phyloP scores from a whole-genome alignment of 2,888 invertebrate species.

The Tipula confusa region DNA sequence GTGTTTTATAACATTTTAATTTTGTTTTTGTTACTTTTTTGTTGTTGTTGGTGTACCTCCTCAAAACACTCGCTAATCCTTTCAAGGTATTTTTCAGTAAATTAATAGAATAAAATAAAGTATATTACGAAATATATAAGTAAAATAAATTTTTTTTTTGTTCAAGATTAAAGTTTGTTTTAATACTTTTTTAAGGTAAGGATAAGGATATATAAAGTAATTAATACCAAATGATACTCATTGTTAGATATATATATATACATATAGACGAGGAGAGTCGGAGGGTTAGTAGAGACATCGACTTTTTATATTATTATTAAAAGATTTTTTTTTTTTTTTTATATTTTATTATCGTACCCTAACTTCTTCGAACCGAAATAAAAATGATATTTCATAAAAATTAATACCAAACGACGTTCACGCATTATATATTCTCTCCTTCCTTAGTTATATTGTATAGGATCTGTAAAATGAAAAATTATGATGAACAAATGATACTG shows the following conservation, averaged over 20 bases:
- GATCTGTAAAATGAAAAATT: neutral
- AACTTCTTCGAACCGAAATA: neutral
- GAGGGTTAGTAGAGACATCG: neutral
- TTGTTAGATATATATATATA: neutral
- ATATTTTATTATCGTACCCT: neutral
- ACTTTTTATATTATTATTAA: neutral
- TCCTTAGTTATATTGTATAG: neutral
- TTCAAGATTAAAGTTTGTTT: constrained; percentile 9
- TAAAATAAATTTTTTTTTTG: neutral
- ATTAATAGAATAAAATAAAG: neutral
- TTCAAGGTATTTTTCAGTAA: constrained; percentile 25
- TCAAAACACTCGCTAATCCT: constrained; percentile 3
- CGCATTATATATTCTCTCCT: neutral
- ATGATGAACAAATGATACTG: constrained; percentile 12
- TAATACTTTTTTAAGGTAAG: constrained; percentile 14
- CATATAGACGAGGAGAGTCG: too few relatives aligned
- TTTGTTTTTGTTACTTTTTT: neutral
- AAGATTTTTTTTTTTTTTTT: neutral
- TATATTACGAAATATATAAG: neutral
- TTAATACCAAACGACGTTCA: constrained; percentile 25
- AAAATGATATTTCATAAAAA: constrained; percentile 25
- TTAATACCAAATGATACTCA: constrained; percentile 25
- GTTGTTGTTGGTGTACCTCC: too few relatives aligned
- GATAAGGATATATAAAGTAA: neutral
- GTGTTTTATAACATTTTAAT: neutral